A percentile compares a stretch with the other conserved stretches of the same genome.
phyloP scores from a whole-genome alignment of 1,140 invertebrate species.

The Eumaeus atala region DNA sequence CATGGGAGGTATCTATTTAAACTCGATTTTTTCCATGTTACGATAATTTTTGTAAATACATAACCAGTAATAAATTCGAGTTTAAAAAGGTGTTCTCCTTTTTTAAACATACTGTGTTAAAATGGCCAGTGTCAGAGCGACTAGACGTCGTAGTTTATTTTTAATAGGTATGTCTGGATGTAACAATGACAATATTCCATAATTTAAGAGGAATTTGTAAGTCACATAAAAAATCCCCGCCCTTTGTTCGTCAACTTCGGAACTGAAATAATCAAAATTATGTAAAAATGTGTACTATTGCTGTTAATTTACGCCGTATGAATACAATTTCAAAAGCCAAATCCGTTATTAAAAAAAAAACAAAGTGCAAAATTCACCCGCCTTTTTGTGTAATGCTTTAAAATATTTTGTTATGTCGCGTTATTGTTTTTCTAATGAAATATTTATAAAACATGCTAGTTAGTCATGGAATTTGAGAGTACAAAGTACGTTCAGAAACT shows the following conservation, averaged over 20 bases:
- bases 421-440: constrained; percentile 5
- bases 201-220: constrained; percentile 6
- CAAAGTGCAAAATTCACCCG: background rate
- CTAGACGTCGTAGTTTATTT: constrained; percentile 18
- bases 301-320: no score
- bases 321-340: no score
- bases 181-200: constrained; percentile 17
- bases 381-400: constrained; percentile 8
- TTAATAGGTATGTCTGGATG: constrained; percentile 17
- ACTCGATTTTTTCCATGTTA: constrained; percentile 8
- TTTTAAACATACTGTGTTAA: constrained; percentile 15
- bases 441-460: constrained; percentile 1
- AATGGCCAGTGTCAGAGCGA: constrained; percentile 21
- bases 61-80: constrained; percentile 14
- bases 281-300: no score
- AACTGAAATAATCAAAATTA: no score
- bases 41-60: constrained; percentile 4
- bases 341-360: no score
- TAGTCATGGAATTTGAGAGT: constrained; percentile 7
- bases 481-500: constrained; percentile 1
- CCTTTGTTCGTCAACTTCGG: background rate
- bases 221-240: constrained; percentile 3
- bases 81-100: constrained; percentile 1
- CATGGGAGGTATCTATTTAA: constrained; percentile 18
- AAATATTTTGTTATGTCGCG: constrained; percentile 8